Base-by-base conservation (phyloP, 1,140 invertebrate species). In the Halesus radiatus region DNA sequence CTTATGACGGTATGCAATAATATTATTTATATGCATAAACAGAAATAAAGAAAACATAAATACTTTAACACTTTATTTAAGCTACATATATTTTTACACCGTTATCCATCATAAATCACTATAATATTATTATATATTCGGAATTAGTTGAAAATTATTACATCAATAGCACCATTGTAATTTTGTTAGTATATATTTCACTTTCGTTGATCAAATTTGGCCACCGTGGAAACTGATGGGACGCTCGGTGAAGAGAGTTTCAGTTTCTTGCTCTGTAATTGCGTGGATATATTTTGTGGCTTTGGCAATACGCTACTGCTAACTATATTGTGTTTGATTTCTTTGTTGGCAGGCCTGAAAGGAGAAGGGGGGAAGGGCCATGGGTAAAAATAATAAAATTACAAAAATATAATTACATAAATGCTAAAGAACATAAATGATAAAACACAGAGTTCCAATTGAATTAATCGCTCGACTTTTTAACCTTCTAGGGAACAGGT, bases 231-330 rank as follows among this genome's bases (percentile, higher is more conserved):
- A 72, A 72, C 68, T 52, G 45, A 18, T 6, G 20, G 68, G 7
- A 72, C 68, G 45, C 68, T 72, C 20, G 68, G 45, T 7, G 68
- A 26, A 20, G 68, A 72, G 7, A 72, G 50, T 22, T 72, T 72
- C 20, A 72, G 50, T 4, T 22, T 23, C 20, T 53, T 72, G 13
- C 20, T 53, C 26, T 52, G 68, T 53, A 72, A 20, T 53, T 52
- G 68, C 16, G 68, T 20, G 18, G 68, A 53, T 7, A 52, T 53
- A 22, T 26, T 72, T n/a, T 52, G 68, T 7, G 68, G 7, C 22
- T 72, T 72, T 72, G 68, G 68, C 68, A 72, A 72, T 26, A 72
- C 37, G 53, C 45, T 72, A 72, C 68, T 53, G 45, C 45, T 52
- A 20, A 72, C 68, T 72, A 72, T 22, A 53, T 53, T 72, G 10